A percentile compares a stretch with the other conserved stretches of the same genome.
Conservation (phyloP, 2,888 invertebrate species). For the Oxyteleia sp. region DNA sequence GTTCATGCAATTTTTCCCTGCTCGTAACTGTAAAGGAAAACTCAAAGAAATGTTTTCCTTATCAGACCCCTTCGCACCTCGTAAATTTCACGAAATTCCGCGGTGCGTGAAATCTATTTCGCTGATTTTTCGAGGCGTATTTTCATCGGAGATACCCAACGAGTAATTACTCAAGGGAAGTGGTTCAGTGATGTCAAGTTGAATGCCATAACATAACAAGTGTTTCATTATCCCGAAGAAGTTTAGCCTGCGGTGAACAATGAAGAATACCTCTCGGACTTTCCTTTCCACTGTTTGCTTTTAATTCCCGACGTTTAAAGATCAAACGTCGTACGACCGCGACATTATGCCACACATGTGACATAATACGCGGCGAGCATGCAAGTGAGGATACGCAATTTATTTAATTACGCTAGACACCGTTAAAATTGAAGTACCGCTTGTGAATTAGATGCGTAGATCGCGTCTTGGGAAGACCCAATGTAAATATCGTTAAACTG, state of each 20-base stretch:
- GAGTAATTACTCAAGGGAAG: conserved; percentile 13
- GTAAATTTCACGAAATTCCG: neutral
- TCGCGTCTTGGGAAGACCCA: conserved; percentile 8
- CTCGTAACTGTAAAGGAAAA: no score
- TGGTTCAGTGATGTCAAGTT: conserved; percentile 45
- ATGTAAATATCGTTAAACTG: conserved; percentile 15
- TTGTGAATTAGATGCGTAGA: conserved; percentile 78
- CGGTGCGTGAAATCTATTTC: neutral
- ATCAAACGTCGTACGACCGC: conserved; percentile 42
- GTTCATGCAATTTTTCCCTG: no score
- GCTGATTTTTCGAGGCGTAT: neutral
- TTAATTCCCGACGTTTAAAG: conserved; percentile 38
- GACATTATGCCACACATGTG: conserved; percentile 55
- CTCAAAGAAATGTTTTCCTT: no score
- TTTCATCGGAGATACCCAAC: neutral
- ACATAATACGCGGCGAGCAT: conserved; percentile 59
- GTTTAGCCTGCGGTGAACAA: conserved; percentile 31
- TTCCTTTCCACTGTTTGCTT: conserved; percentile 41
- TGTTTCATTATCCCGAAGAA: conserved; percentile 31
- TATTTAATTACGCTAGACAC: conserved; percentile 79
- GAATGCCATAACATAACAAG: conserved; percentile 31
- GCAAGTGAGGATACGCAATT: conserved; percentile 71
- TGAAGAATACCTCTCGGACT: conserved; percentile 38
- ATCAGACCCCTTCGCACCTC: neutral
- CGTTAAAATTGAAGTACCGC: conserved; percentile 79